These are phyloP conservation scores for Lepus townsendii DNA, from an alignment of 2,797 vertebrate genomes.

Conservation along the genomic window DNA sequence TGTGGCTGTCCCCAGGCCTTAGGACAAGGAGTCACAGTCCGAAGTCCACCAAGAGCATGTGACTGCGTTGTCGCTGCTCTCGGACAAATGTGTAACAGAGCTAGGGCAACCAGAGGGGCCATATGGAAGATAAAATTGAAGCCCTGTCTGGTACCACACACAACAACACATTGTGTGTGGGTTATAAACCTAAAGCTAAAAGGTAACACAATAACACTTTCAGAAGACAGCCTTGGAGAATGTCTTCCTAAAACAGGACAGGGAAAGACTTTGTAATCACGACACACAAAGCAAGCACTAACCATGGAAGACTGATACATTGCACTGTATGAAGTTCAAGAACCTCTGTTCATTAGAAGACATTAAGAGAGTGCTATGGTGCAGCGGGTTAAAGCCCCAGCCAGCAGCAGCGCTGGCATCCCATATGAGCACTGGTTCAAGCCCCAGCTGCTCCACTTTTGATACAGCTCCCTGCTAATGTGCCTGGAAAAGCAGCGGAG, in stretches of 20 bases:
- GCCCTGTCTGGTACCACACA: not conserved
- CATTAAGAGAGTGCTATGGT: not conserved
- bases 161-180: not conserved
- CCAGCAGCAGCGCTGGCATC: too few relatives aligned
- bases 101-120: conserved; percentile 16
- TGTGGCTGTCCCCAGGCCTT: not conserved
- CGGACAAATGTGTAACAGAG: conserved; percentile 41
- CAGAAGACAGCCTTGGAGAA: not conserved
- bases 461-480: too few relatives aligned
- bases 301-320: not conserved
- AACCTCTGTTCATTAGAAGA: conserved; percentile 27
- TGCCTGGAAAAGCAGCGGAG: too few relatives aligned
- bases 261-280: conserved; percentile 42
- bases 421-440: too few relatives aligned
- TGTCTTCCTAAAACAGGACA: not conserved
- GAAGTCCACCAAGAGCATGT: conserved; percentile 22
- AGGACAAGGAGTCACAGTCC: conserved; percentile 34
- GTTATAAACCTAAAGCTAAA: not conserved
- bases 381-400: too few relatives aligned
- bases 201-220: not conserved
- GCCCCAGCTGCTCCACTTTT: too few relatives aligned
- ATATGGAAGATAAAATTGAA: conserved; percentile 43
- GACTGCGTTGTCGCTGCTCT: not conserved
- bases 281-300: not conserved
- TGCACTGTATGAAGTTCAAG: not conserved